Evolutionary conservation across 2,797 vertebrate species (phyloP).

Genomic region (Acanthopagrus latus): DNA sequence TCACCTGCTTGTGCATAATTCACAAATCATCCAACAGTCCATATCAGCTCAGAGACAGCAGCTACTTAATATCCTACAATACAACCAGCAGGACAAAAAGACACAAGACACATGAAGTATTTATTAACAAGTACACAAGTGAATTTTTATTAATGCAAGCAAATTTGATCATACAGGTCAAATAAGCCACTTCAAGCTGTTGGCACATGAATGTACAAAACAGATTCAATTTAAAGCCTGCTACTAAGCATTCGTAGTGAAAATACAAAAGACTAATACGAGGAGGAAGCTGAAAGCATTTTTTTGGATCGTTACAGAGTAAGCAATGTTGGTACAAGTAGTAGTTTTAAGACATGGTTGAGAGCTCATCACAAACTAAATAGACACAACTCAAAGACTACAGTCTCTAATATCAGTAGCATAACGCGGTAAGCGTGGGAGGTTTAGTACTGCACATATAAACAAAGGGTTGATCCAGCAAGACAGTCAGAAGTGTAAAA

Average conservation of each 20-base stretch:
- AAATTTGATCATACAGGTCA: slow-evolving; percentile 98
- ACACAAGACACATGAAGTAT: slow-evolving; percentile 53
- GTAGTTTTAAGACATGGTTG: slow-evolving; percentile 92
- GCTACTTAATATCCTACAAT: background rate
- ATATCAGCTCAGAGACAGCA: background rate
- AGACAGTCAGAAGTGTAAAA: slow-evolving; percentile 89
- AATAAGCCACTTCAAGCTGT: slow-evolving; percentile 99
- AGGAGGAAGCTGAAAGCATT: slow-evolving; percentile 90
- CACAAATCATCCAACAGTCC: background rate
- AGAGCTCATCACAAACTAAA: slow-evolving; percentile 96
- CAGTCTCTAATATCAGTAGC: slow-evolving; percentile 92
- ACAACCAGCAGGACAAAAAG: slow-evolving; percentile 33
- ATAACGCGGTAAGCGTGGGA: slow-evolving; percentile 89
- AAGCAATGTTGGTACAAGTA: slow-evolving; percentile 91
- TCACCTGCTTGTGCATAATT: background rate
- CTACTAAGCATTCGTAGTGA: slow-evolving; percentile 98
- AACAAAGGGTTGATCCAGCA: slow-evolving; percentile 89
- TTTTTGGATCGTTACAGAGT: slow-evolving; percentile 80
- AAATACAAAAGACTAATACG: slow-evolving; percentile 99
- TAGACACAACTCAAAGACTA: slow-evolving; percentile 97
- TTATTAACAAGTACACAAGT: slow-evolving; percentile 97
- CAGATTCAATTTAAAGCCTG: slow-evolving; percentile 95
- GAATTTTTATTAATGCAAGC: slow-evolving; percentile 98
- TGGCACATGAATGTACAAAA: slow-evolving; percentile 99
- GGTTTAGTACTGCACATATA: slow-evolving; percentile 94